Evolutionary conservation across 2,888 invertebrate species (phyloP).

Genomic region (Euplagia quadripunctaria): DNA sequence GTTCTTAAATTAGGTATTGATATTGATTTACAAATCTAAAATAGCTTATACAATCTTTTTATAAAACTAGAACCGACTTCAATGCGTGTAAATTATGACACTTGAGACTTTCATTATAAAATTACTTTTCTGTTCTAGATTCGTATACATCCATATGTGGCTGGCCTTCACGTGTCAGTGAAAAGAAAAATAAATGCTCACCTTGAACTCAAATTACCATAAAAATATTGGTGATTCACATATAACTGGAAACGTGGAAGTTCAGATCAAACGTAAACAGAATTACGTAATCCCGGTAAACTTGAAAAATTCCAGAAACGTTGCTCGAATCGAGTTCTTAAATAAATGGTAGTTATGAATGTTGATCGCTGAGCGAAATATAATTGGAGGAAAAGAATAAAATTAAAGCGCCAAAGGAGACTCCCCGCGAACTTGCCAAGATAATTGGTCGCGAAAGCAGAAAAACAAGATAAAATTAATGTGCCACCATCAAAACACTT

Average conservation of each 20-base stretch:
- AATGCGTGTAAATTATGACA: neutral
- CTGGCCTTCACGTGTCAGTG: too few relatives aligned
- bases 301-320: conserved; percentile 19
- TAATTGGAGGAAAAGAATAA: conserved; percentile 68
- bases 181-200: neutral
- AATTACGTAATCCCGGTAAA: conserved; percentile 12
- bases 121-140: neutral
- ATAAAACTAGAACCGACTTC: neutral
- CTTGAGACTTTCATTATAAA: neutral
- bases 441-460: conserved; percentile 79
- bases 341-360: conserved; percentile 57
- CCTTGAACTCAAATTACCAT: conserved; percentile 9
- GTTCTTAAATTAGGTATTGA: too few relatives aligned
- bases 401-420: conserved; percentile 72
- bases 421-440: conserved; percentile 61
- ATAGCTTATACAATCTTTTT: too few relatives aligned
- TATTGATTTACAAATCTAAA: too few relatives aligned
- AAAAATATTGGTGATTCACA: neutral
- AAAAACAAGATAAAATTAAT: conserved; percentile 83
- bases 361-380: conserved; percentile 60
- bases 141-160: neutral
- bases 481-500: conserved; percentile 80
- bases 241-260: conserved; percentile 2
- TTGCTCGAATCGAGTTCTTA: conserved; percentile 44
- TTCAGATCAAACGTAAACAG: conserved; percentile 11